These are phyloP conservation scores for Dascyllus trimaculatus DNA, from an alignment of 2,113 vertebrate species.

Conservation along the genomic window DNA sequence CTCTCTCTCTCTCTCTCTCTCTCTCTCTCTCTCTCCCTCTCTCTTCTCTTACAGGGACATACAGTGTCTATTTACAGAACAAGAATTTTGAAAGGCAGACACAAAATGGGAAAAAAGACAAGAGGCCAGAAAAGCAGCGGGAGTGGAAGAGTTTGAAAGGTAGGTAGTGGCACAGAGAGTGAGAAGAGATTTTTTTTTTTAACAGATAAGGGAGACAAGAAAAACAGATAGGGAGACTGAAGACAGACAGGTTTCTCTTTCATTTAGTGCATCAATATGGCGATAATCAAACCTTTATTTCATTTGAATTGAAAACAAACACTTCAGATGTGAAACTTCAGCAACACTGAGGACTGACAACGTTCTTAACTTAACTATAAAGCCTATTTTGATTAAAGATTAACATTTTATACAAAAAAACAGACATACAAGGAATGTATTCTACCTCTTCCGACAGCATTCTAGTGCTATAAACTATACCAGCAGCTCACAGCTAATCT, in stretches of 20 bases:
- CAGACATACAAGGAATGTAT: neutral
- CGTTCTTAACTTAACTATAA: no score
- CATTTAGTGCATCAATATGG: neutral
- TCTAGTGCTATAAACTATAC: no score
- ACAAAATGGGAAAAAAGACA: conserved; percentile 1
- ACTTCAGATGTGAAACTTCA: neutral
- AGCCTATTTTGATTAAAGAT: no score
- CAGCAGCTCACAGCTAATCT: no score
- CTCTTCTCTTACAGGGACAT: conserved; percentile 30
- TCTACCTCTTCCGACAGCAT: no score
- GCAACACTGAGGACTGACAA: no score
- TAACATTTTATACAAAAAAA: neutral
- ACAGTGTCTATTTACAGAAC: conserved; percentile 60
- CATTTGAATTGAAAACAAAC: neutral
- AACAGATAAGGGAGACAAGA: neutral
- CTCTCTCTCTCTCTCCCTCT: conserved; percentile 14
- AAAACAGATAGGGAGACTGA: neutral
- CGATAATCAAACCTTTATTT: neutral
- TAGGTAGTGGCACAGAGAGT: neutral
- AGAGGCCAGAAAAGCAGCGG: conserved; percentile 18
- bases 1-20: conserved; percentile 17
- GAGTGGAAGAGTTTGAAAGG: neutral
- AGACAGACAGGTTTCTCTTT: neutral
- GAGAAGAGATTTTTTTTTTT: conserved; percentile 13
- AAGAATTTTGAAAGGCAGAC: conserved; percentile 7